A percentile compares a stretch with the other conserved stretches of the same genome.
These are phyloP conservation scores for Aphidius ervi DNA, from an alignment of 1,140 invertebrate genomes.

Conservation along the genomic window DNA sequence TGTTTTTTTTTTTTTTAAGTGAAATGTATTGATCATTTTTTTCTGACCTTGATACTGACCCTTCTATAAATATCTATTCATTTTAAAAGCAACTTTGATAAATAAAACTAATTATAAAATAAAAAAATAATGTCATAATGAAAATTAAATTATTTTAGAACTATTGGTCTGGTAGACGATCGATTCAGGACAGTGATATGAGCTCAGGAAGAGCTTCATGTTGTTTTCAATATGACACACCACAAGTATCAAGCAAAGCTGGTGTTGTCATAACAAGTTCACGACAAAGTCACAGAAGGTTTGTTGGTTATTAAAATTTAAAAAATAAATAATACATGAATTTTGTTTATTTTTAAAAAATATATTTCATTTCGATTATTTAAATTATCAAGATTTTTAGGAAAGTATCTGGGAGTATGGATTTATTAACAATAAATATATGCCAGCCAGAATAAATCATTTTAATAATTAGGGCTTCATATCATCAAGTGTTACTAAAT, in stretches of 20 bases:
- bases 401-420: too few relatives aligned
- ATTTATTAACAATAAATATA: too few relatives aligned
- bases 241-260: conserved; percentile 64
- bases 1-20: too few relatives aligned
- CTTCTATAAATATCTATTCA: background rate
- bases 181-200: conserved; percentile 49
- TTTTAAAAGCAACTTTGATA: background rate
- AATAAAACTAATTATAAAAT: background rate
- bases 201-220: conserved; percentile 46
- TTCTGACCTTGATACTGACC: background rate
- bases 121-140: background rate
- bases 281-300: conserved; percentile 84
- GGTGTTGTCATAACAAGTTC: conserved; percentile 93
- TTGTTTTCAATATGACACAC: conserved; percentile 59
- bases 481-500: too few relatives aligned
- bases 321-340: too few relatives aligned
- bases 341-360: too few relatives aligned
- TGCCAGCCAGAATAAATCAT: too few relatives aligned
- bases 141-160: conserved; percentile 37
- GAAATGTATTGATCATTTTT: background rate
- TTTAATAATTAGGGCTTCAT: too few relatives aligned
- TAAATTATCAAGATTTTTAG: too few relatives aligned
- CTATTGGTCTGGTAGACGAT: conserved; percentile 48
- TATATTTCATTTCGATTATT: too few relatives aligned
- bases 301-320: conserved; percentile 29